These are phyloP conservation scores for Bugula neritina DNA, from an alignment of 2,888 invertebrate genomes.

Conservation along the genomic window DNA sequence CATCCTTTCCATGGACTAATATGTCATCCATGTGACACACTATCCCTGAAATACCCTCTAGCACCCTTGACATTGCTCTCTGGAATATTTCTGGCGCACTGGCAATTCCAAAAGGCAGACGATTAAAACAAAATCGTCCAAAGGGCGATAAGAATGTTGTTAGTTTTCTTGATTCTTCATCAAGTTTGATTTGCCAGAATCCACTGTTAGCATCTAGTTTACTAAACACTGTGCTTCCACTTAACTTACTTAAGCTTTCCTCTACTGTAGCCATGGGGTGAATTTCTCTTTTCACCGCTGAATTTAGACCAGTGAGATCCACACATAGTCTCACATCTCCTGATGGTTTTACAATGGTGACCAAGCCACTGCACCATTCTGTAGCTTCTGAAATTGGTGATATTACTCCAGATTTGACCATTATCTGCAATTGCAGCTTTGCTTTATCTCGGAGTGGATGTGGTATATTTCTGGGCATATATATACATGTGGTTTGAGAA, in stretches of 20 bases:
- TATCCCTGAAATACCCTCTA: slow-evolving; percentile 40
- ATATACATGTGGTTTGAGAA: neutral
- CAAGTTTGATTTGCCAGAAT: slow-evolving; percentile 31
- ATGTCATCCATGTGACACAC: slow-evolving; percentile 47
- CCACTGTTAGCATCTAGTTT: slow-evolving; percentile 32
- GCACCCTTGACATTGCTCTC: slow-evolving; percentile 46
- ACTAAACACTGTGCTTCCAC: slow-evolving; percentile 29
- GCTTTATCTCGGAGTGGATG: neutral
- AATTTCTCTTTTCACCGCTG: slow-evolving; percentile 29
- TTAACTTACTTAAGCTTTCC: slow-evolving; percentile 28
- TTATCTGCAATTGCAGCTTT: neutral
- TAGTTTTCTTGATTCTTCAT: slow-evolving; percentile 29
- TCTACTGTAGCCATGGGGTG: slow-evolving; percentile 28
- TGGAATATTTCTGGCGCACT: slow-evolving; percentile 53
- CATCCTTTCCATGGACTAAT: slow-evolving; percentile 35
- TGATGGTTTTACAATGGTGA: neutral
- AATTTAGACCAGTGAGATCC: slow-evolving; percentile 26
- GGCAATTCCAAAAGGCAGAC: slow-evolving; percentile 35
- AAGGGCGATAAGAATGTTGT: slow-evolving; percentile 37
- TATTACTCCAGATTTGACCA: neutral
- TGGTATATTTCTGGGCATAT: neutral
- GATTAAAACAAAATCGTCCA: slow-evolving; percentile 34
- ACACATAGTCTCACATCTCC: neutral
- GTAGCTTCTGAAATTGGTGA: neutral
- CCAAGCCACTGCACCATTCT: neutral